Evolutionary conservation across 2,888 invertebrate genomes (phyloP).

Genomic region (Ochropleura plecta): DNA sequence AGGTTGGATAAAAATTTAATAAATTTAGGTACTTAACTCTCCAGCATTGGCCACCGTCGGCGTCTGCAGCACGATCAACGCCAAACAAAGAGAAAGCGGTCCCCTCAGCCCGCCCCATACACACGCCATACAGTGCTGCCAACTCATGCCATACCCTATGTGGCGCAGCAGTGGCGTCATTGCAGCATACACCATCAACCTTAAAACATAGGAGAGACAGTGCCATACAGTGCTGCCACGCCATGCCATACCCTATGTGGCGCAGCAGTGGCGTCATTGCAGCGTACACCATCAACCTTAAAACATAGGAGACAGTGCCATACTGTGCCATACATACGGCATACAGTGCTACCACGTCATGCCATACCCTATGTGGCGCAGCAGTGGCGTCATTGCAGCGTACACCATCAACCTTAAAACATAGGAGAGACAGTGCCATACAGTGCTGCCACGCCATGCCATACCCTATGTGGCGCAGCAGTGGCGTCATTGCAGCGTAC

Average conservation of each 20-base stretch:
- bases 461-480: constrained; percentile 89
- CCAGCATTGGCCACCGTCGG: constrained; percentile 79
- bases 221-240: constrained; percentile 82
- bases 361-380: constrained; percentile 90
- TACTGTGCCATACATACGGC: not conserved
- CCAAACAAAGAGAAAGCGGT: constrained; percentile 90
- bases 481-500: constrained; percentile 87
- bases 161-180: no score
- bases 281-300: constrained; percentile 83
- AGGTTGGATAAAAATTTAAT: not conserved
- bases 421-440: constrained; percentile 79
- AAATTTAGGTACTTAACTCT: constrained; percentile 72
- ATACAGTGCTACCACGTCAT: constrained; percentile 85
- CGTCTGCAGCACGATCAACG: constrained; percentile 89
- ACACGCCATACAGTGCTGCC: constrained; percentile 87
- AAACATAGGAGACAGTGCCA: constrained; percentile 75
- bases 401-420: constrained; percentile 82
- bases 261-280: constrained; percentile 88
- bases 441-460: constrained; percentile 89
- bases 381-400: constrained; percentile 86
- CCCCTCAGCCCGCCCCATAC: constrained; percentile 92
- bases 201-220: no score
- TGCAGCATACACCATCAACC: no score
- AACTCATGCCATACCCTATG: no score
- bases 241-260: constrained; percentile 90